These are phyloP conservation scores for Pionites leucogaster DNA, from an alignment of 2,113 vertebrate genomes.

Conservation along the genomic window DNA sequence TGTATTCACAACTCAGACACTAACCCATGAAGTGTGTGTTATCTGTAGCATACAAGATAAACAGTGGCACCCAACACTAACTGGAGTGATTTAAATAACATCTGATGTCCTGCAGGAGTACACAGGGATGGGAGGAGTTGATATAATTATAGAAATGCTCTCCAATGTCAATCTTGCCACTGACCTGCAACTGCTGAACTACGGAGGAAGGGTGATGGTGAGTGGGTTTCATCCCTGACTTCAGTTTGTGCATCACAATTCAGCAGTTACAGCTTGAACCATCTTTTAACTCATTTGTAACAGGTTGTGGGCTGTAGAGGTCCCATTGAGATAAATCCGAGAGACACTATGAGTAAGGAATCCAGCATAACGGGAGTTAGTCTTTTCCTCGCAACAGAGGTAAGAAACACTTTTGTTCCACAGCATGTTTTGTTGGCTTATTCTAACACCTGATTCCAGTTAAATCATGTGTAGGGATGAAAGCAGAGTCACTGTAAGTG, in stretches of 20 bases:
- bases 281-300: background rate
- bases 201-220: slow-evolving; percentile 80
- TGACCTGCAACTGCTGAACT: slow-evolving; percentile 84
- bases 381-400: slow-evolving; percentile 78
- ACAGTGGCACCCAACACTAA: background rate
- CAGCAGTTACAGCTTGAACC: background rate
- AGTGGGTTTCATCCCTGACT: background rate
- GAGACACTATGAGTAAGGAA: slow-evolving; percentile 88
- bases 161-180: slow-evolving; percentile 88
- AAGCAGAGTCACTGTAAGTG: background rate
- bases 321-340: slow-evolving; percentile 86
- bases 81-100: background rate
- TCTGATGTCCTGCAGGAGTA: slow-evolving; percentile 70
- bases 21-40: background rate
- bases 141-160: slow-evolving; percentile 95
- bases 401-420: slow-evolving; percentile 47
- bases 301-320: slow-evolving; percentile 90
- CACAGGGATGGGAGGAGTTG: slow-evolving; percentile 74
- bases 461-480: background rate
- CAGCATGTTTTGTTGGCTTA: background rate
- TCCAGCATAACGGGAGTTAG: slow-evolving; percentile 83
- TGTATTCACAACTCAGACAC: background rate
- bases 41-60: background rate
- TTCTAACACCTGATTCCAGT: background rate
- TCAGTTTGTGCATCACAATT: background rate